A percentile compares a stretch with the other conserved stretches of the same genome.
Evolutionary conservation across 2,888 invertebrate genomes (phyloP).

Genomic region (Synanthedon vespiformis): DNA sequence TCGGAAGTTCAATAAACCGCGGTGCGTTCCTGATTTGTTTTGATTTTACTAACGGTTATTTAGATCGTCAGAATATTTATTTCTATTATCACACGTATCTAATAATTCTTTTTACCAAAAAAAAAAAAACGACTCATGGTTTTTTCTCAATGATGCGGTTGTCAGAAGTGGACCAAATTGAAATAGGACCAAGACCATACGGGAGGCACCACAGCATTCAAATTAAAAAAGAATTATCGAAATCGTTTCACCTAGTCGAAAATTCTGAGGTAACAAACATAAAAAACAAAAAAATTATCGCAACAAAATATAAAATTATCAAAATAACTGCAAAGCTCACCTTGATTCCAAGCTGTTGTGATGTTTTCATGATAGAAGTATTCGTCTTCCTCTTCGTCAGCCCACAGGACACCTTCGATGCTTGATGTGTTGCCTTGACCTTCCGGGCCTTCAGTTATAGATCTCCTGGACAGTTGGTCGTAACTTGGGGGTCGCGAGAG

Average conservation of each 20-base stretch:
- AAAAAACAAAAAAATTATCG: too few relatives aligned
- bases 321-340: constrained; percentile 20
- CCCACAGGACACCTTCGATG: constrained; percentile 66
- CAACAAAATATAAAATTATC: neutral
- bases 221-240: too few relatives aligned
- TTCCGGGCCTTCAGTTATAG: constrained; percentile 49
- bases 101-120: too few relatives aligned
- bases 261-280: too few relatives aligned
- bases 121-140: too few relatives aligned
- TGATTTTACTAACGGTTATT: constrained; percentile 1
- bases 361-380: constrained; percentile 66
- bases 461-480: constrained; percentile 57
- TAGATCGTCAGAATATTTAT: neutral
- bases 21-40: constrained; percentile 3
- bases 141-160: too few relatives aligned
- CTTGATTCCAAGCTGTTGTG: constrained; percentile 63
- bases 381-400: constrained; percentile 65
- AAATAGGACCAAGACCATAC: too few relatives aligned
- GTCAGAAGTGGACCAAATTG: too few relatives aligned
- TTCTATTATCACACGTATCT: too few relatives aligned
- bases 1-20: constrained; percentile 3
- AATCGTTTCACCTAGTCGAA: too few relatives aligned
- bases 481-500: constrained; percentile 57
- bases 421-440: constrained; percentile 56
- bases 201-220: too few relatives aligned